Percentiles rank a stretch among this genome's conserved stretches.
Evolutionary conservation across 2,888 invertebrate genomes (phyloP).

Genomic region (Tenodera sinensis): DNA sequence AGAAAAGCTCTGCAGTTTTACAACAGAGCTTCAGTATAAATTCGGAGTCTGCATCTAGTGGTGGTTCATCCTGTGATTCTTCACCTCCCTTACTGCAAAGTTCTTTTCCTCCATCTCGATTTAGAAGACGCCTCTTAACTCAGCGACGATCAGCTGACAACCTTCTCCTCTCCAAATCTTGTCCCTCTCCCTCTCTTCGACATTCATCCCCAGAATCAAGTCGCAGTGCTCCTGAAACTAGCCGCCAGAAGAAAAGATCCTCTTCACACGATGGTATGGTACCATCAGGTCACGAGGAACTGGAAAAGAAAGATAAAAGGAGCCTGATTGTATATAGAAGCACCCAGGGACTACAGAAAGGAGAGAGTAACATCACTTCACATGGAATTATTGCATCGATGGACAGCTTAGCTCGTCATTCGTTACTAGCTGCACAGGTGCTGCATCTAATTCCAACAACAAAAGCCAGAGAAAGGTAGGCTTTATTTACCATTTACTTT

Average conservation of each 20-base stretch:
- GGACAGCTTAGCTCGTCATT: slow-evolving; percentile 68
- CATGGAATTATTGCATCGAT: slow-evolving; percentile 45
- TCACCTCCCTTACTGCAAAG: slow-evolving; percentile 3
- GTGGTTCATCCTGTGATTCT: slow-evolving; percentile 26
- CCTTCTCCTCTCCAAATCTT: slow-evolving; percentile 38
- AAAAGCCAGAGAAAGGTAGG: slow-evolving; percentile 72
- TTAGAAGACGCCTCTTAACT: slow-evolving; percentile 39
- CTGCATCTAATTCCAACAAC: slow-evolving; percentile 77
- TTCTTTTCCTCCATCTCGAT: slow-evolving; percentile 28
- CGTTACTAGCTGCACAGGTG: slow-evolving; percentile 74
- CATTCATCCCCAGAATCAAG: slow-evolving; percentile 45
- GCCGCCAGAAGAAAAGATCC: slow-evolving; percentile 39
- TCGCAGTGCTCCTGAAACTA: slow-evolving; percentile 40
- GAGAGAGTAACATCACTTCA: slow-evolving; percentile 37
- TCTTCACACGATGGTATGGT: slow-evolving; percentile 42
- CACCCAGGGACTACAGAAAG: slow-evolving; percentile 34
- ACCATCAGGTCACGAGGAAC: neutral
- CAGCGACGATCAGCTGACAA: slow-evolving; percentile 45
- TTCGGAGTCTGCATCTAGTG: slow-evolving; percentile 25
- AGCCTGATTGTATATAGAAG: slow-evolving; percentile 32
- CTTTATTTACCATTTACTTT: neutral
- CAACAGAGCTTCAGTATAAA: neutral
- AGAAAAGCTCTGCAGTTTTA: neutral
- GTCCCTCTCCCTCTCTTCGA: slow-evolving; percentile 41
- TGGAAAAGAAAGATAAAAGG: slow-evolving; percentile 1